phyloP scores from a whole-genome alignment of 2,113 vertebrate species.

The Pachycephala philippinensis region DNA sequence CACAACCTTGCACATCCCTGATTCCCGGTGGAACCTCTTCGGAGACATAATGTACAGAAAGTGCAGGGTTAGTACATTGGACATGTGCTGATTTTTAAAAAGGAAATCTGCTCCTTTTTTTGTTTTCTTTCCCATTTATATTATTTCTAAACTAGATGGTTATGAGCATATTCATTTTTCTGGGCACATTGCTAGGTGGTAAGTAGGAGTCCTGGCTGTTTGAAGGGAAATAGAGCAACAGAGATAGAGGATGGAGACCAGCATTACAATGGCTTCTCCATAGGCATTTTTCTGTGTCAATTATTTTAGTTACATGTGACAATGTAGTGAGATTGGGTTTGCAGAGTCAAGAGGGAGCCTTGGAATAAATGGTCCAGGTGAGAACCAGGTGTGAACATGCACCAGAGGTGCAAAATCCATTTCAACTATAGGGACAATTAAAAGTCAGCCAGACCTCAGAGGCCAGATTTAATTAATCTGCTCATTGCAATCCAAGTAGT shows the following conservation, averaged over 20 bases:
- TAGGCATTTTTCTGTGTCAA: neutral
- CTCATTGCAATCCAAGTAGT: neutral
- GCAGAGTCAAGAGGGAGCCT: neutral
- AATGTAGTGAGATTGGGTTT: neutral
- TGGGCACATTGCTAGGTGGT: neutral
- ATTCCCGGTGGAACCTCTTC: neutral
- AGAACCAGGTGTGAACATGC: neutral
- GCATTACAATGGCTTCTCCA: neutral
- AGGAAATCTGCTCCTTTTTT: neutral
- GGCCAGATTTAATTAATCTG: neutral
- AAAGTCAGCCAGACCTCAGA: neutral
- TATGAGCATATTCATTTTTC: neutral
- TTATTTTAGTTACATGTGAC: neutral
- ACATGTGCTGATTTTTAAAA: neutral
- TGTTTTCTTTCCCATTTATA: neutral
- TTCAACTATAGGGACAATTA: neutral
- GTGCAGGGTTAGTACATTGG: neutral
- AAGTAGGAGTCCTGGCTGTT: neutral
- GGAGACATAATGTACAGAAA: neutral
- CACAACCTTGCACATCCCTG: neutral
- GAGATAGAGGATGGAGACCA: neutral
- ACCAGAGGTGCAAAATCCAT: neutral
- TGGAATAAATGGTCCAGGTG: neutral
- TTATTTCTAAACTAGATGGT: neutral
- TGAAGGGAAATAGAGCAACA: neutral